phyloP scores from a whole-genome alignment of 1,140 invertebrate species.

The Heliconius eleuchia region DNA sequence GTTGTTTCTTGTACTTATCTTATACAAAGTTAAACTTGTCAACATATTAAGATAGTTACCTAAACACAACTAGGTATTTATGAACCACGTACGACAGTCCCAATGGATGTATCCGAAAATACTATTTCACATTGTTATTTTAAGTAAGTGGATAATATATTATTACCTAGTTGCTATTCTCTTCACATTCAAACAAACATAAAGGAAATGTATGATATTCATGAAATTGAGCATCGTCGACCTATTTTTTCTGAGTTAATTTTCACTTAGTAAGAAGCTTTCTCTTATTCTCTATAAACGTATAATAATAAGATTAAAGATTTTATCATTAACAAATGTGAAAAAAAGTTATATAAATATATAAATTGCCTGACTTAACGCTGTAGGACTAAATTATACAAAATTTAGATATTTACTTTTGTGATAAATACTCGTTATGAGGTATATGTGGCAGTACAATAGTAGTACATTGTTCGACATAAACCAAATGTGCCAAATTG shows the following conservation, averaged over 20 bases:
- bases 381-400: too few relatives aligned
- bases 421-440: not conserved
- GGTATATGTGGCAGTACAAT: not conserved
- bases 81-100: slow-evolving; percentile 7
- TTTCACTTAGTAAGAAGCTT: slow-evolving; percentile 16
- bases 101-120: slow-evolving; percentile 26
- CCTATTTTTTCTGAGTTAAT: slow-evolving; percentile 35
- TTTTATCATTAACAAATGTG: too few relatives aligned
- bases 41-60: not conserved
- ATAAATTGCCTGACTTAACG: too few relatives aligned
- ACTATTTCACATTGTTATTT: slow-evolving; percentile 34
- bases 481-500: slow-evolving; percentile 49
- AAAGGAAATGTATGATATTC: slow-evolving; percentile 37
- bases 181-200: slow-evolving; percentile 28
- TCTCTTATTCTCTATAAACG: slow-evolving; percentile 1
- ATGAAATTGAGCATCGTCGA: slow-evolving; percentile 35
- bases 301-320: not conserved
- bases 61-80: not conserved
- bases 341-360: too few relatives aligned
- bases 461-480: not conserved
- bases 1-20: not conserved
- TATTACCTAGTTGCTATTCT: slow-evolving; percentile 39
- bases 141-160: slow-evolving; percentile 39
- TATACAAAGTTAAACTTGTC: not conserved
- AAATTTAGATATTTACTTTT: not conserved